phyloP scores from a whole-genome alignment of 2,113 vertebrate species.

The Oncorhynchus kisutch region DNA sequence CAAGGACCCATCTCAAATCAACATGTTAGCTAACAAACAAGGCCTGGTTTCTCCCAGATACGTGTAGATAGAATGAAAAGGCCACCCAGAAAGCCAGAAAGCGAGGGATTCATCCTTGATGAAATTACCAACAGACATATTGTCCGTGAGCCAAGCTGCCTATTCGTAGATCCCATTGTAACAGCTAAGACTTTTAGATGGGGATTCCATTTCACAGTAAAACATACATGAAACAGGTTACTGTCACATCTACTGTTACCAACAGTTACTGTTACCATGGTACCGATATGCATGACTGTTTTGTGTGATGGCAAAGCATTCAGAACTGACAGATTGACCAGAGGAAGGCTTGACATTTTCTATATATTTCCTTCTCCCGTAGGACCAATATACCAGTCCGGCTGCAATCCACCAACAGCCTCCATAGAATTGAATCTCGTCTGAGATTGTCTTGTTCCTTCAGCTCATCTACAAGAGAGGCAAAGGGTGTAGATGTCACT shows the following conservation, averaged over 20 bases:
- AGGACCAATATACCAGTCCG: slow-evolving; percentile 52
- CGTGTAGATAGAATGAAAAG: slow-evolving; percentile 1
- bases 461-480: slow-evolving; percentile 41
- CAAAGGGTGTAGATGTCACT: not conserved
- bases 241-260: not conserved
- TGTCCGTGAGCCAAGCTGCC: not conserved
- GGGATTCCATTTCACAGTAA: not conserved
- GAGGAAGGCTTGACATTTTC: slow-evolving; percentile 41
- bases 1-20: slow-evolving; percentile 16
- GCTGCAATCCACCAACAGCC: slow-evolving; percentile 17
- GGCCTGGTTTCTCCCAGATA: not conserved
- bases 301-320: slow-evolving; percentile 16
- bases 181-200: not conserved
- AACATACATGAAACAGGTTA: not conserved
- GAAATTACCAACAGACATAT: not conserved
- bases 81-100: slow-evolving; percentile 2
- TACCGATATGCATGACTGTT: not conserved
- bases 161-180: not conserved
- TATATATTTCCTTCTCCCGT: slow-evolving; percentile 44
- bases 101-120: slow-evolving; percentile 6
- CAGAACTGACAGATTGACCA: slow-evolving; percentile 26
- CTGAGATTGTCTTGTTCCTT: slow-evolving; percentile 53
- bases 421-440: slow-evolving; percentile 31
- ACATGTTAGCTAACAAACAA: slow-evolving; percentile 11
- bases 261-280: not conserved